Evolutionary conservation across 2,888 invertebrate species (phyloP).

Genomic region (Lapara coniferarum): DNA sequence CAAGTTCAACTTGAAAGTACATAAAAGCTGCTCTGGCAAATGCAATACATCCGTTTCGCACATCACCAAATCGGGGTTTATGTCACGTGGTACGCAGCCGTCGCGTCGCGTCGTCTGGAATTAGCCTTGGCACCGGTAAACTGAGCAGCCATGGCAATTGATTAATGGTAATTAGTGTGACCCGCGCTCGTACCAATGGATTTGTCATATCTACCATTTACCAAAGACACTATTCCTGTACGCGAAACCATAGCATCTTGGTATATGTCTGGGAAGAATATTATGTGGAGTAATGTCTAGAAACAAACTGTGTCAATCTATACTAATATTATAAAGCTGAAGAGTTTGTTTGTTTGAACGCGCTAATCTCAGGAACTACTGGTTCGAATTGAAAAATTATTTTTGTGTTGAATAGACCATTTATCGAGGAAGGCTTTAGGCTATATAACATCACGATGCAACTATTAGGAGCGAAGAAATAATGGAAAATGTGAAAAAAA

Average conservation of each 20-base stretch:
- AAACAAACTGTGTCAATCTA: background rate
- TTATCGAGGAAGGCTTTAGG: too few species aligned
- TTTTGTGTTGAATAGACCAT: too few species aligned
- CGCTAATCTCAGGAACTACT: too few species aligned
- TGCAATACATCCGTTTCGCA: conserved; percentile 51
- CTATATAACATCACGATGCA: too few species aligned
- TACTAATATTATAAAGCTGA: too few species aligned
- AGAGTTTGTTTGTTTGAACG: too few species aligned
- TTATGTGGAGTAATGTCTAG: background rate
- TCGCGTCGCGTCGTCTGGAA: conserved; percentile 36
- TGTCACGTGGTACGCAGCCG: conserved; percentile 49
- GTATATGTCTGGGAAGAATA: background rate
- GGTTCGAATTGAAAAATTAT: too few species aligned
- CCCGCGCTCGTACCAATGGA: conserved; percentile 43
- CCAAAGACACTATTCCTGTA: background rate
- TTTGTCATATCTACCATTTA: conserved; percentile 24
- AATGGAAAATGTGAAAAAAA: too few species aligned
- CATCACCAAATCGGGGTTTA: conserved; percentile 56
- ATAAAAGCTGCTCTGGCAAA: conserved; percentile 45
- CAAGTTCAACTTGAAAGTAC: conserved; percentile 32
- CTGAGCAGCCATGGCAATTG: conserved; percentile 53
- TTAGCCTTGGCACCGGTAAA: conserved; percentile 37
- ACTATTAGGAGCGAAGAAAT: too few species aligned
- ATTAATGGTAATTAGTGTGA: conserved; percentile 61
- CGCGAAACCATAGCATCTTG: background rate